Evolutionary conservation across 2,888 invertebrate species (phyloP), one percentile per base, ranked within the genome.

Genomic region (Ernsta delagoae): DNA sequence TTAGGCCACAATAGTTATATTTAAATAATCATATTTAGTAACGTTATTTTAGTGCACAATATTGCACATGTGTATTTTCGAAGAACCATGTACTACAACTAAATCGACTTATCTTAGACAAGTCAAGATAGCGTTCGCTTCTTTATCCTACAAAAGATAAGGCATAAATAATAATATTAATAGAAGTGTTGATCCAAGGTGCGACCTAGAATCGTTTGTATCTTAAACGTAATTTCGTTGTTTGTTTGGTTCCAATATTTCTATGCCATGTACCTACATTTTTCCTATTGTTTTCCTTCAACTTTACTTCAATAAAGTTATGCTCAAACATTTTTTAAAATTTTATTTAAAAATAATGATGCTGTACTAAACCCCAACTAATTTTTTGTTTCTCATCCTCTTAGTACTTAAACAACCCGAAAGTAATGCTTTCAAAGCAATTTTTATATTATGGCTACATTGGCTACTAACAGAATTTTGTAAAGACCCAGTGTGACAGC

Each of bases 141-240:
- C 81, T 83, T 77, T 83, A 83, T 79, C 81, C 79, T 71, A 69
- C 57, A 71, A 78, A 70, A 79, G 87, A 87, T 86, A 86, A 86
- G 79, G 70, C 71, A 73, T 76, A 78, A 61, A 67, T 61, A 36
- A 36, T 5, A 5, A 61, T 67, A 67, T 61, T 67, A 61, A 34
- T 67, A 61, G 67, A 54, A 61, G 67, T 56, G 61, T 61, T 67
- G 67, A 67, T 67, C 70, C 62, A 12, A 73, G 71, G 71, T 68
- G 65, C 75, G 79, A 73, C 80, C 81, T 79, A 79, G 77, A 80
- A 76, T 73, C 70, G 70, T 70, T 56, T 70, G 72, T 65, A 69
- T 36, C 36, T 5, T 34, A 53, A n/a, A 41, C 53, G 43, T 59
- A 54, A n/a, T 54, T 59, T 50, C 54, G 11, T 66, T 60, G 36